Percentiles rank a stretch among this genome's conserved stretches.
These are phyloP conservation scores for Mormyrus iriodes DNA, from an alignment of 2,113 vertebrate genomes.

Conservation along the genomic window DNA sequence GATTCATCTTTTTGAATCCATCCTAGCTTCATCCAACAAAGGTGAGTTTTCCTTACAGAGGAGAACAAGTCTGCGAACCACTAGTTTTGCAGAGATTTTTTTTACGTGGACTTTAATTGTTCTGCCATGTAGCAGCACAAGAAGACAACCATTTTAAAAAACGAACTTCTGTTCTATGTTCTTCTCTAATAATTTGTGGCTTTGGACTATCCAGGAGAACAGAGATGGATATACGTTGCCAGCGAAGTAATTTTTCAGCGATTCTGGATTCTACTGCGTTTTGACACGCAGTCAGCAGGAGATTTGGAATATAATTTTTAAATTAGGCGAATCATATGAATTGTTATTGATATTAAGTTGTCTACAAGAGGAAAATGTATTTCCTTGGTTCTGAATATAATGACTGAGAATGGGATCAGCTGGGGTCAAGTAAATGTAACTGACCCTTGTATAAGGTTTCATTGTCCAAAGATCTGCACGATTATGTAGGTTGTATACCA, in stretches of 20 bases:
- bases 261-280: constrained; percentile 34
- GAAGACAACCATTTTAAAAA: constrained; percentile 1
- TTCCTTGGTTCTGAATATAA: not conserved
- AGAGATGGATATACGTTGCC: constrained; percentile 4
- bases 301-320: constrained; percentile 48
- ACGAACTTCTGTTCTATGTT: not conserved
- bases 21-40: constrained; percentile 50
- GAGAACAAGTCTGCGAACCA: constrained; percentile 17
- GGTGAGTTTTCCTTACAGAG: constrained; percentile 58
- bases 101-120: not conserved
- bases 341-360: not conserved
- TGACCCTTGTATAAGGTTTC: not conserved
- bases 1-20: constrained; percentile 55
- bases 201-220: constrained; percentile 34
- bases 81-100: constrained; percentile 7
- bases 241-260: constrained; percentile 29
- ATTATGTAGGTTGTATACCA: not conserved
- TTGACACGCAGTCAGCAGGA: constrained; percentile 3
- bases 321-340: constrained; percentile 17
- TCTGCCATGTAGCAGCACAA: constrained; percentile 30
- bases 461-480: not conserved
- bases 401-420: not conserved
- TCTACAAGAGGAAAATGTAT: constrained; percentile 2
- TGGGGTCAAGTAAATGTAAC: not conserved
- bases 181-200: constrained; percentile 17